These are phyloP conservation scores for Tragelaphus strepsiceros DNA, from an alignment of 2,113 vertebrate species.

Conservation along the genomic window DNA sequence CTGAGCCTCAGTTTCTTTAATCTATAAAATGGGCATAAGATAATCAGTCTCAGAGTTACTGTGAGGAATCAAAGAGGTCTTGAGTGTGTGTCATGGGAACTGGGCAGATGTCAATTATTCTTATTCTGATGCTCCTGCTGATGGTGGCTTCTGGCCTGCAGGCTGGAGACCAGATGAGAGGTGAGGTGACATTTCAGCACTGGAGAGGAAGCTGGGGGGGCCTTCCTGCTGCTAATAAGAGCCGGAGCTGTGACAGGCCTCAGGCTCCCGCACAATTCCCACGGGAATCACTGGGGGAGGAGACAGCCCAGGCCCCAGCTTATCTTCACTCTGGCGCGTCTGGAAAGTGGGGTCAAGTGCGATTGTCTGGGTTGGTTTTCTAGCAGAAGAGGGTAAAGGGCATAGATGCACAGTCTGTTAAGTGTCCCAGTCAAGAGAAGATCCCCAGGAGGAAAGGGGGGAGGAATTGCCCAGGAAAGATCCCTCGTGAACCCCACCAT, in stretches of 20 bases:
- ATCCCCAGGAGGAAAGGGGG: neutral
- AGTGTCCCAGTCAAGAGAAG: neutral
- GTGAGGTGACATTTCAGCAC: constrained; percentile 55
- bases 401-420: neutral
- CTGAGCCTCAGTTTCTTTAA: neutral
- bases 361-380: constrained; percentile 66
- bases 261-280: constrained; percentile 47
- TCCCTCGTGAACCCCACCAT: neutral
- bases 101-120: neutral
- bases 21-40: neutral
- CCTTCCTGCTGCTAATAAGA: constrained; percentile 60
- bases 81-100: neutral
- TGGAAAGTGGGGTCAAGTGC: constrained; percentile 66
- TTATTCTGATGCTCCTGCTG: neutral
- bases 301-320: neutral
- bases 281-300: constrained; percentile 61
- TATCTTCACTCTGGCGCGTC: constrained; percentile 53
- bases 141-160: neutral
- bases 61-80: neutral
- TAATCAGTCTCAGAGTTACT: neutral
- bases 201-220: constrained; percentile 9
- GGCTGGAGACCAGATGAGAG: constrained; percentile 45
- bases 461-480: neutral
- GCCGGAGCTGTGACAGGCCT: constrained; percentile 30
- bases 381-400: constrained; percentile 21